These are phyloP conservation scores for Procambarus clarkii DNA, from an alignment of 1,140 invertebrate species.

Conservation along the genomic window DNA sequence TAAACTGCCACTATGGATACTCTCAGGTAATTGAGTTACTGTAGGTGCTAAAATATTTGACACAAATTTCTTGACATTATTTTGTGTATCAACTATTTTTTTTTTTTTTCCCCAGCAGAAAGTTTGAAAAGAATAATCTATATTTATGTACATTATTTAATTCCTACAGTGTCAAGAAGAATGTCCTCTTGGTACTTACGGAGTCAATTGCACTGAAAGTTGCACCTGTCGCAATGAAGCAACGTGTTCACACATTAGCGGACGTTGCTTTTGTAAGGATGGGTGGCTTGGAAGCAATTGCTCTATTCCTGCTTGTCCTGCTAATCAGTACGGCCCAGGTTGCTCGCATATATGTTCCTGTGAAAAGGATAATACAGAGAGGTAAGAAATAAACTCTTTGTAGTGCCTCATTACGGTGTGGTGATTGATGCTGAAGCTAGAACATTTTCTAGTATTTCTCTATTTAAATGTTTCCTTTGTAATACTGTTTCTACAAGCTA, in stretches of 20 bases:
- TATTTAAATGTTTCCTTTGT: no score
- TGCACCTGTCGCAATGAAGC: conserved; percentile 89
- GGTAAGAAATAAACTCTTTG: conserved; percentile 75
- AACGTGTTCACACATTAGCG: conserved; percentile 82
- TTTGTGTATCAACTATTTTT: no score
- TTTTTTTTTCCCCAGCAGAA: no score
- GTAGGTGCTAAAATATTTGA: no score
- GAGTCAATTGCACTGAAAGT: conserved; percentile 83
- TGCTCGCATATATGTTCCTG: conserved; percentile 88
- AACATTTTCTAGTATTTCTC: no score
- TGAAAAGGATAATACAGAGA: conserved; percentile 83
- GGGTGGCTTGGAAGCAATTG: conserved; percentile 88
- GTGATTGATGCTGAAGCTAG: no score
- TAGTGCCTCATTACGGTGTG: no score
- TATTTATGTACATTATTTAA: conserved; percentile 9
- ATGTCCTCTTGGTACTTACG: conserved; percentile 86
- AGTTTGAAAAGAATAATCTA: background rate
- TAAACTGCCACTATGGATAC: no score
- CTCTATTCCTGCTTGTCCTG: conserved; percentile 81
- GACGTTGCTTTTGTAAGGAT: conserved; percentile 83
- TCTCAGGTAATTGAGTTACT: no score
- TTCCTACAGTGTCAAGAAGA: conserved; percentile 82
- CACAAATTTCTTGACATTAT: no score
- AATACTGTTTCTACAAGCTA: no score
- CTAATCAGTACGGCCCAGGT: conserved; percentile 82